Percentiles rank a stretch among this genome's conserved stretches.
Evolutionary conservation across 2,888 invertebrate species (phyloP).

Genomic region (Mycalesis mineus): DNA sequence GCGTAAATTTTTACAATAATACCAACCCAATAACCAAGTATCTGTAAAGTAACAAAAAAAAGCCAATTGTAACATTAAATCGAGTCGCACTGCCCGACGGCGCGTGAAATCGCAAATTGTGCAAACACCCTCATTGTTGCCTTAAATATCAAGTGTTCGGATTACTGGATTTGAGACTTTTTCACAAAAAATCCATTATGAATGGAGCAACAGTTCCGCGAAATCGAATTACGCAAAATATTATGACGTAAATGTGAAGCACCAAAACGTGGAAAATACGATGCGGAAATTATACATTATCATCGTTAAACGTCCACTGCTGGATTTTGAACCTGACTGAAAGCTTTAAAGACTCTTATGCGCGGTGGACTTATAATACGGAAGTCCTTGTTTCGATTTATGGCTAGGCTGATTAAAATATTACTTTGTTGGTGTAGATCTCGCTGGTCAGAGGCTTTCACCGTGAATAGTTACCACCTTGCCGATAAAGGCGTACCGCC

Average conservation of each 20-base stretch:
- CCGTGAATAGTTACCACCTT: too few species aligned
- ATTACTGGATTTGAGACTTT: constrained; percentile 15
- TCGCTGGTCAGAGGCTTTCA: too few species aligned
- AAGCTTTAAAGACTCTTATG: too few species aligned
- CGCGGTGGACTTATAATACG: too few species aligned
- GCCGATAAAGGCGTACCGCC: too few species aligned
- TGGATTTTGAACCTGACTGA: too few species aligned
- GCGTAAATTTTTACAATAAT: not conserved
- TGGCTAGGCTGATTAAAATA: too few species aligned
- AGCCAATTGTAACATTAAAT: constrained; percentile 1
- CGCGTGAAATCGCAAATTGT: constrained; percentile 34
- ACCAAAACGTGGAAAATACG: not conserved
- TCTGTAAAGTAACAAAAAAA: not conserved
- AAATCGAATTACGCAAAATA: constrained; percentile 20
- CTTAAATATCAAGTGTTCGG: constrained; percentile 23
- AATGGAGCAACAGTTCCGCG: constrained; percentile 9
- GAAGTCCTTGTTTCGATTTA: too few species aligned
- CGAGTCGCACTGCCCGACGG: constrained; percentile 15
- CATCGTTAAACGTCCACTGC: too few species aligned
- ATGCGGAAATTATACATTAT: not conserved
- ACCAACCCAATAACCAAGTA: not conserved
- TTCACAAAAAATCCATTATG: not conserved
- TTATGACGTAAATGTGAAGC: constrained; percentile 20
- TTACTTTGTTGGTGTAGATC: too few species aligned
- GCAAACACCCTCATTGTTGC: constrained; percentile 35